These are phyloP conservation scores for Rhynchonycteris naso DNA, from an alignment of 2,797 vertebrate genomes.

Conservation along the genomic window DNA sequence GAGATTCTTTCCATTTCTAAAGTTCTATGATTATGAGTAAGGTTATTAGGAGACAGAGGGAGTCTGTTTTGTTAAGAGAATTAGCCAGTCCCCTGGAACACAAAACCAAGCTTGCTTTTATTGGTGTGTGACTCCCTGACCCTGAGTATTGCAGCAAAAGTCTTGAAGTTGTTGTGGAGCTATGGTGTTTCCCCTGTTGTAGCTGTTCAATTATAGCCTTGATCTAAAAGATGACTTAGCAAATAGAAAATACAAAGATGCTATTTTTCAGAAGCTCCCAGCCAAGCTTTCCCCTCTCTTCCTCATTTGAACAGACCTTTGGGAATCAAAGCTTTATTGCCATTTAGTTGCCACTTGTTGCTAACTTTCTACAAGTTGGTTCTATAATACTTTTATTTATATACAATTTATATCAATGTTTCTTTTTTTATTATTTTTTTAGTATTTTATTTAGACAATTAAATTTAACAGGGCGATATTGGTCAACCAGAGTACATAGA, in stretches of 20 bases:
- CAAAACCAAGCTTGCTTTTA: background rate
- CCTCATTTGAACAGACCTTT: background rate
- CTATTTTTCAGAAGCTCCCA: background rate
- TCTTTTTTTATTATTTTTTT: background rate
- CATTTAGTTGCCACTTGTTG: background rate
- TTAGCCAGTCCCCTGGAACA: background rate
- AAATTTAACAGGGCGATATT: no score
- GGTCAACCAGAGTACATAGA: no score
- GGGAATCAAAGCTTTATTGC: background rate
- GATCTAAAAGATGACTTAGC: background rate
- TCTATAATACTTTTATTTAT: background rate
- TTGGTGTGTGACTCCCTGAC: background rate
- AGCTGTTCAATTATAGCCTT: background rate
- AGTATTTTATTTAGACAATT: no score
- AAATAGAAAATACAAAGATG: slow-evolving; percentile 9
- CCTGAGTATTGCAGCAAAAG: background rate
- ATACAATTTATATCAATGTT: background rate
- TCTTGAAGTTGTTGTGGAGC: background rate
- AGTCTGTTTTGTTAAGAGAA: background rate
- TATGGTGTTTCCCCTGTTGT: background rate
- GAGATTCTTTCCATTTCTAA: background rate
- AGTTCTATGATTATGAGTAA: background rate
- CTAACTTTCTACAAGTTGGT: background rate
- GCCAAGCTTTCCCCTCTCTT: background rate
- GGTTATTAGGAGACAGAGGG: background rate